Evolutionary conservation across 2,113 vertebrate species (phyloP).

Genomic region (Mus spicilegus): DNA sequence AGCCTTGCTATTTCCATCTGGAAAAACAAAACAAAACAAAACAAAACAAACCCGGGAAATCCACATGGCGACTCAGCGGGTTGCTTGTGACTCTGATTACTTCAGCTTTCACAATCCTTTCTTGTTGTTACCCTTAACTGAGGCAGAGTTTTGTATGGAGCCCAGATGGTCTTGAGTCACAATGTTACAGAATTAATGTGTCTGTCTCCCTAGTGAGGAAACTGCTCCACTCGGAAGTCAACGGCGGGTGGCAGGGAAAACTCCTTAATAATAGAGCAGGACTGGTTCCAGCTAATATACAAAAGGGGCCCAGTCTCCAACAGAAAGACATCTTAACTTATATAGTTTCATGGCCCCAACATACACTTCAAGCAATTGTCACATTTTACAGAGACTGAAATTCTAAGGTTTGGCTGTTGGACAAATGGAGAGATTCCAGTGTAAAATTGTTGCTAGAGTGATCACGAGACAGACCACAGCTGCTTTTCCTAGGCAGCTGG

Average conservation of each 20-base stretch:
- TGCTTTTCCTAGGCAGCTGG: background rate
- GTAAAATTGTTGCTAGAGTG: background rate
- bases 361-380: background rate
- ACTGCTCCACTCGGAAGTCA: background rate
- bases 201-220: background rate
- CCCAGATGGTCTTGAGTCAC: background rate
- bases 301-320: background rate
- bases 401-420: background rate
- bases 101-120: background rate
- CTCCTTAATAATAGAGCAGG: background rate
- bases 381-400: background rate
- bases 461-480: background rate
- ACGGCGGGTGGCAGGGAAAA: background rate
- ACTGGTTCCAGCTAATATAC: background rate
- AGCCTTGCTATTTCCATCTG: background rate
- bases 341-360: background rate
- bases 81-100: background rate
- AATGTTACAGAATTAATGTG: background rate
- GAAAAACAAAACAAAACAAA: too few relatives aligned
- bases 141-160: background rate
- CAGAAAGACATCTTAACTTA: background rate
- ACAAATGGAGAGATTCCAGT: background rate
- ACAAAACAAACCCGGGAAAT: too few relatives aligned
- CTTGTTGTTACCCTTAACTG: background rate
- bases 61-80: background rate